Percentiles rank a stretch among this genome's conserved stretches.
These are phyloP conservation scores for Megatriorchis doriae DNA, from an alignment of 2,113 vertebrate species.

Conservation along the genomic window DNA sequence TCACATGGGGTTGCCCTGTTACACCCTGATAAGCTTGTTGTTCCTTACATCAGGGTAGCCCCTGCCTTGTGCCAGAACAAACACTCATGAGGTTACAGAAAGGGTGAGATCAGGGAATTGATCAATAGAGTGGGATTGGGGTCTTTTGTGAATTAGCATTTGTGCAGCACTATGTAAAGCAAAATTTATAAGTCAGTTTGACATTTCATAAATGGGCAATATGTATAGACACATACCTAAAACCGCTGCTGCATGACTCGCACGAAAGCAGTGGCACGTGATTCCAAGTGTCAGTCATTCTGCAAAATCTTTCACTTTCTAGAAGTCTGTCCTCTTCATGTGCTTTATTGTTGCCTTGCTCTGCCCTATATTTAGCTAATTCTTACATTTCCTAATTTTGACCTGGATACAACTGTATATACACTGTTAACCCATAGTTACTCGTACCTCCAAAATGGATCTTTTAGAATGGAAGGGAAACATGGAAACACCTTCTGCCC, in stretches of 20 bases:
- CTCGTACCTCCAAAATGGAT: background rate
- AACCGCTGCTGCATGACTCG: background rate
- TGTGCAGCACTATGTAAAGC: background rate
- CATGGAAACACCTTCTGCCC: background rate
- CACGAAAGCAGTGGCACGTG: accelerated
- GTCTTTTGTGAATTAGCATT: background rate
- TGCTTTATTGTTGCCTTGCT: background rate
- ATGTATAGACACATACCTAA: accelerated
- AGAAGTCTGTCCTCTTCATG: background rate
- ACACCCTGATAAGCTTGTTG: background rate
- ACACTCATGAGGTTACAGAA: background rate
- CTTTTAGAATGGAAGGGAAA: background rate
- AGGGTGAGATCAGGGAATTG: background rate
- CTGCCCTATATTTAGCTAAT: background rate
- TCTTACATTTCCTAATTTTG: background rate
- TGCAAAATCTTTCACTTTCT: background rate
- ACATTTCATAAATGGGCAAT: background rate
- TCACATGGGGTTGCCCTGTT: background rate
- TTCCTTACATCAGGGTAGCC: background rate
- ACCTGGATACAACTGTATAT: background rate
- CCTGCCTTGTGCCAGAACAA: background rate
- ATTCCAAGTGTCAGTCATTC: background rate
- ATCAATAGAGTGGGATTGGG: background rate
- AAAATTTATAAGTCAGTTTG: background rate
- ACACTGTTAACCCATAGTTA: background rate